Conservation (phyloP, 2,797 vertebrate species). For the Anguilla megastoma region DNA sequence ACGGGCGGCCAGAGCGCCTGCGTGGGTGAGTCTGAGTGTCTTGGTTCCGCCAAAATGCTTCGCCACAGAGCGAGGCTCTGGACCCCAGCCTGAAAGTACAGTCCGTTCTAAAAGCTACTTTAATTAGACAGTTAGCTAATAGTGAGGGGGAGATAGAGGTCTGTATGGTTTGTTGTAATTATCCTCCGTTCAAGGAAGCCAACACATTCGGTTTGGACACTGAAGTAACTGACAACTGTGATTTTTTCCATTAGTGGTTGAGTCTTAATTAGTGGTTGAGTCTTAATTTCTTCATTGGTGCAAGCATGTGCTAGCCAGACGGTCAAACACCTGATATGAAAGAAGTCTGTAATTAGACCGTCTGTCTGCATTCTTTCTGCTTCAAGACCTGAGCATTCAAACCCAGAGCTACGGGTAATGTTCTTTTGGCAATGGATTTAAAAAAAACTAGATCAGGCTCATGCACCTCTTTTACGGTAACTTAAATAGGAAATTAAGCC, state of each 20-base stretch:
- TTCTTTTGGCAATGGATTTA: background rate
- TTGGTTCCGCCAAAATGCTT: background rate
- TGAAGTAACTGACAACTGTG: background rate
- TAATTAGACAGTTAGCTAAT: conserved; percentile 28
- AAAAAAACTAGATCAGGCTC: background rate
- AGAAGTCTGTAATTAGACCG: conserved; percentile 1
- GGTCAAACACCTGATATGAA: background rate
- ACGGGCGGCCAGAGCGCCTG: conserved; percentile 80
- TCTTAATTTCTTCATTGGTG: background rate
- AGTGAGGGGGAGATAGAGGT: conserved; percentile 19
- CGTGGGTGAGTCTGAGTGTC: conserved; percentile 72
- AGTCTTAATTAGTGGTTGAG: background rate
- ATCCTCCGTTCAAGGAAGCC: conserved; percentile 20
- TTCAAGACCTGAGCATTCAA: background rate
- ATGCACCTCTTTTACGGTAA: background rate
- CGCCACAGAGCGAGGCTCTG: background rate
- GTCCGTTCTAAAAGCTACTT: background rate
- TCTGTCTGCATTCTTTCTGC: conserved; percentile 10
- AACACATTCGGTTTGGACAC: conserved; percentile 21
- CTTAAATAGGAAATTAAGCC: background rate
- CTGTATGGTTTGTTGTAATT: conserved; percentile 33
- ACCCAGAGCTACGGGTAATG: background rate
- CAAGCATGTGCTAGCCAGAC: background rate
- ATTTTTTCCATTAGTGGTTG: background rate
- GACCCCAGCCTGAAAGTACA: background rate